Conservation (phyloP, 2,797 vertebrate genomes). For the Telmatherina bonti region DNA sequence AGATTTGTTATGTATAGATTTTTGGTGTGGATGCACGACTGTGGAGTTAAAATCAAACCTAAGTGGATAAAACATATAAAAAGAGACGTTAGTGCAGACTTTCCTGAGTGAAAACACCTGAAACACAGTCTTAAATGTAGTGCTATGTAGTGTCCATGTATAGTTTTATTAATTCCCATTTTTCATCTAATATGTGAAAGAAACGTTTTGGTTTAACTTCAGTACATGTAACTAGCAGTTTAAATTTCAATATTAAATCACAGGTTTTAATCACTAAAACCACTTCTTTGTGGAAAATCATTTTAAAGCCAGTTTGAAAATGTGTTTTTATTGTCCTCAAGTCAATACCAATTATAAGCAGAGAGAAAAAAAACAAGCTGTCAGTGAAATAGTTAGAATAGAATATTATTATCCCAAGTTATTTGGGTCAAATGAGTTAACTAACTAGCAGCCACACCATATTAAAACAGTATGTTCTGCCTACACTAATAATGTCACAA, state of each 20-base stretch:
- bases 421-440: neutral
- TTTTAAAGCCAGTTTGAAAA: neutral
- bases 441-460: neutral
- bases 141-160: neutral
- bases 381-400: neutral
- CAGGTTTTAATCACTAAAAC: neutral
- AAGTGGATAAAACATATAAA: neutral
- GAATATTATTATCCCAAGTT: neutral
- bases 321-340: neutral
- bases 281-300: neutral
- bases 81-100: neutral
- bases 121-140: neutral
- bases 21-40: neutral
- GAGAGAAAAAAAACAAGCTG: neutral
- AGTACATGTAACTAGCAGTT: neutral
- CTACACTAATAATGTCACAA: neutral
- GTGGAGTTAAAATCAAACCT: neutral
- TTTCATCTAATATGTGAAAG: neutral
- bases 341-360: neutral
- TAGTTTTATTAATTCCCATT: neutral
- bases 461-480: neutral
- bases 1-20: neutral
- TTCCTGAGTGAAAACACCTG: neutral
- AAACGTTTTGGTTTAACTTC: conserved; percentile 1
- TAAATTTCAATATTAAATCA: neutral